Base-by-base conservation (phyloP, 2,797 vertebrate genomes). In the Melanogrammus aeglefinus region DNA sequence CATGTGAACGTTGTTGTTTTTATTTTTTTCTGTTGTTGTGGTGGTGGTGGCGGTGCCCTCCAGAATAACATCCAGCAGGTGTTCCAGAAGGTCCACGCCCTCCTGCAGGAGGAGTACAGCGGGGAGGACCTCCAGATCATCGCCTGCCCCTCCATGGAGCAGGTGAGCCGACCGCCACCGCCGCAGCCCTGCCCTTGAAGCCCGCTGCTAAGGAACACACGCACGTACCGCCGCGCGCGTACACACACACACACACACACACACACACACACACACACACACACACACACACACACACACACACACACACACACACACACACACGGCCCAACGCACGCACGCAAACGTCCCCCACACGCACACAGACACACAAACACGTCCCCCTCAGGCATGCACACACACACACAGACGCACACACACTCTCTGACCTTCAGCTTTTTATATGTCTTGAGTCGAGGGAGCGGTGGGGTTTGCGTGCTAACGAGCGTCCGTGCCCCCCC, bases 11-110 rank as follows among this genome's bases (percentile, higher is more conserved):
- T 21, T 57, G 57, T 63, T 63, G 57, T 63, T 63, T 21, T 24
- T 63, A n/a, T 63, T 63, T 36, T 36, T 36, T 6, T 36, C 6
- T 36, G 5, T 36, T 63, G 47, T 63, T 63, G 51, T 63, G 2
- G 14, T 63, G n/a, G 24, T 27, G 6, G 51, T 57, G 4, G n/a
- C 27, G n/a, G 24, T 27, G 6, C 14, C 18, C 63, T 69, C 63
- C 92, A 94, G 98, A 99, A 95, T 92, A 99, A 99, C 85, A 95
- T 99, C 90, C 98, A 99, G 93, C 97, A 98, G 89, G 93, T 95
- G 81, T 99, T 99, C 93, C 97, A 97, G 93, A 97, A 95, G 88
- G 93, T 99, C 74, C 97, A 98, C 13, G 80, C 93, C 76, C 88
- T 97, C 82, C 93, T 99, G 84, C 97, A 97, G 90, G 98, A 98